These are phyloP conservation scores for Erebia palarica DNA, from an alignment of 2,888 invertebrate genomes.

Conservation along the genomic window DNA sequence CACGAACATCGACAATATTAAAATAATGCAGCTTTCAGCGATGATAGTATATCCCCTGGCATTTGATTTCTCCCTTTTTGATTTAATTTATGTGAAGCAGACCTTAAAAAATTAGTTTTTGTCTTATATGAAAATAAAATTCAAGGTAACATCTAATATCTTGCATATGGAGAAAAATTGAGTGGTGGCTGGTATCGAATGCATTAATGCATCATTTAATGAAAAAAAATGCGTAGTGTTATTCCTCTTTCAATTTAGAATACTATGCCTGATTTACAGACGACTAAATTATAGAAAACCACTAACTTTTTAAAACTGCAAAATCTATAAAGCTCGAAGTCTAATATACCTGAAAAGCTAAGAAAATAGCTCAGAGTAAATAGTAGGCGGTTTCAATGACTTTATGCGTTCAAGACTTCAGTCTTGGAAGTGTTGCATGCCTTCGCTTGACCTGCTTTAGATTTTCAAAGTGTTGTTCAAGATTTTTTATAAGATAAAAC, in stretches of 20 bases:
- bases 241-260: not conserved
- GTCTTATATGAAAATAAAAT: too few relatives aligned
- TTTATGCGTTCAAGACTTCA: slow-evolving; percentile 44
- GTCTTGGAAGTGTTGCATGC: slow-evolving; percentile 39
- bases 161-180: not conserved
- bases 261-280: not conserved
- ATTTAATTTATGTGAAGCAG: too few relatives aligned
- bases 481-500: slow-evolving; percentile 27
- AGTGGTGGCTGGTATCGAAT: too few relatives aligned
- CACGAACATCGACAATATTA: too few relatives aligned
- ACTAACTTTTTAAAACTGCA: not conserved
- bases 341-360: slow-evolving; percentile 23
- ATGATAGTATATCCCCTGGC: too few relatives aligned
- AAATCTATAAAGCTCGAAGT: slow-evolving; percentile 22
- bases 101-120: too few relatives aligned
- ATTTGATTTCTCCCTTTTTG: too few relatives aligned
- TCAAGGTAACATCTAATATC: not conserved
- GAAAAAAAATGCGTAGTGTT: not conserved
- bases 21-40: too few relatives aligned
- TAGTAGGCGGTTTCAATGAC: slow-evolving; percentile 44
- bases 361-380: slow-evolving; percentile 40
- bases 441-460: slow-evolving; percentile 40
- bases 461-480: slow-evolving; percentile 30
- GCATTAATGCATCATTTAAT: not conserved
- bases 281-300: too few relatives aligned